A percentile compares a stretch with the other conserved stretches of the same genome.
phyloP scores from a whole-genome alignment of 92 coral and sea anemone genomes.

The Porites lobata region DNA sequence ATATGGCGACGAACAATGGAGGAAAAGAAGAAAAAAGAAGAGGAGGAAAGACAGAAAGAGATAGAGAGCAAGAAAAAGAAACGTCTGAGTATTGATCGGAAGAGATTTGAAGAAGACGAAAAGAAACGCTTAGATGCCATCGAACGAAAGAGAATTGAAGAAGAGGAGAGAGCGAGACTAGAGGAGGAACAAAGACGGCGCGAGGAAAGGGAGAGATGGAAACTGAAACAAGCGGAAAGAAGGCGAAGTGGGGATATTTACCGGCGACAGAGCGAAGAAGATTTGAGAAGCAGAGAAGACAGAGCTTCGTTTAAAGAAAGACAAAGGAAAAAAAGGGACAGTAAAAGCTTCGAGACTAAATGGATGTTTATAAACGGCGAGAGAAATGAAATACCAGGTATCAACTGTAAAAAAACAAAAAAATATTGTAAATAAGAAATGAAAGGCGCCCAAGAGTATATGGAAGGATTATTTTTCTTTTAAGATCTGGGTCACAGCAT shows the following conservation, averaged over 20 bases:
- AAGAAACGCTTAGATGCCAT: conserved; percentile 51
- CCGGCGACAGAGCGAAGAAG: conserved; percentile 66
- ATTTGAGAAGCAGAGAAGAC: conserved; percentile 38
- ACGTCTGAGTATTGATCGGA: conserved; percentile 28
- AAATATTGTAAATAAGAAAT: too few species aligned
- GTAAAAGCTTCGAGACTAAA: conserved; percentile 46
- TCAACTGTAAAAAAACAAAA: neutral
- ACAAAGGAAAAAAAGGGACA: conserved; percentile 31
- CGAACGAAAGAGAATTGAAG: conserved; percentile 53
- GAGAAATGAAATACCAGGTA: conserved; percentile 38
- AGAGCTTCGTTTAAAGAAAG: conserved; percentile 23
- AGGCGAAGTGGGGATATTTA: conserved; percentile 68
- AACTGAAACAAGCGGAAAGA: conserved; percentile 60
- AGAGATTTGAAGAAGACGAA: conserved; percentile 54
- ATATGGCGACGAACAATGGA: conserved; percentile 48
- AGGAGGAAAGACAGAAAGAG: conserved; percentile 49
- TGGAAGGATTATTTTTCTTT: too few species aligned
- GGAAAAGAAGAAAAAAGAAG: conserved; percentile 35
- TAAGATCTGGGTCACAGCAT: too few species aligned
- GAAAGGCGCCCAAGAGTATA: too few species aligned
- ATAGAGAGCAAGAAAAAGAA: conserved; percentile 38
- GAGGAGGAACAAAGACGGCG: conserved; percentile 66
- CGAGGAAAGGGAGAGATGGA: conserved; percentile 63
- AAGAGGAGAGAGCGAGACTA: conserved; percentile 53
- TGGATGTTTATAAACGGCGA: conserved; percentile 49